A percentile compares a stretch with the other conserved stretches of the same genome.
phyloP scores from a whole-genome alignment of 2,888 invertebrate genomes.

The Cheilosia variabilis region DNA sequence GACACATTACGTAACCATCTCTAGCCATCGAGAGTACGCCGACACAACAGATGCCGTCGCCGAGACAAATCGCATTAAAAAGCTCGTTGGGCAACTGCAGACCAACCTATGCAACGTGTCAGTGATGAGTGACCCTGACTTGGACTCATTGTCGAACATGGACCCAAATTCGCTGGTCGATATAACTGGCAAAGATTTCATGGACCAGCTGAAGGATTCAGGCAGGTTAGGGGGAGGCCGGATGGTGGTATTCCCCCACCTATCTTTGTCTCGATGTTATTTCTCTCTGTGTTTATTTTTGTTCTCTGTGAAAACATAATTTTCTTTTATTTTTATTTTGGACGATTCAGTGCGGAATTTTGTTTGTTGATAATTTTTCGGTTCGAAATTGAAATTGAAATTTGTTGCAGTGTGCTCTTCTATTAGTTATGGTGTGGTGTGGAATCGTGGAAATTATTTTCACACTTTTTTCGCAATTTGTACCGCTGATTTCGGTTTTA shows the following conservation, averaged over 20 bases:
- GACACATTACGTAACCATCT: constrained; percentile 83
- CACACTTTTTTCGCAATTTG: too few species aligned
- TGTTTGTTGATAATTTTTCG: constrained; percentile 22
- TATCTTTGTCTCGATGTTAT: constrained; percentile 79
- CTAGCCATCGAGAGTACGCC: constrained; percentile 84
- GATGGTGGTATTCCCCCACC: constrained; percentile 74
- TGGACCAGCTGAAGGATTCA: constrained; percentile 87
- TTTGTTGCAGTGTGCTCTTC: not conserved
- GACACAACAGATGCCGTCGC: constrained; percentile 82
- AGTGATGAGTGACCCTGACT: constrained; percentile 91
- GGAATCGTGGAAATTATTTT: not conserved
- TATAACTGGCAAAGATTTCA: constrained; percentile 90
- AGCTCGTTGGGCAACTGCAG: constrained; percentile 90
- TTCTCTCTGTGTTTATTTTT: constrained; percentile 44
- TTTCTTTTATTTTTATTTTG: constrained; percentile 25
- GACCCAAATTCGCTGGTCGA: constrained; percentile 94
- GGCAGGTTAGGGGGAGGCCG: constrained; percentile 86
- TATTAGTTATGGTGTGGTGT: not conserved
- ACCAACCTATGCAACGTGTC: constrained; percentile 94
- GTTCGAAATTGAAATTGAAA: constrained; percentile 1
- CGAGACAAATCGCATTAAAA: constrained; percentile 86
- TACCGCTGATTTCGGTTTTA: too few species aligned
- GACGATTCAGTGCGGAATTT: constrained; percentile 8
- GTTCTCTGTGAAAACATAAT: constrained; percentile 34
- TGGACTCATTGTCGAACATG: constrained; percentile 94